These are phyloP conservation scores for Emydoidea blandingii DNA, from an alignment of 2,797 vertebrate genomes.

Conservation along the genomic window DNA sequence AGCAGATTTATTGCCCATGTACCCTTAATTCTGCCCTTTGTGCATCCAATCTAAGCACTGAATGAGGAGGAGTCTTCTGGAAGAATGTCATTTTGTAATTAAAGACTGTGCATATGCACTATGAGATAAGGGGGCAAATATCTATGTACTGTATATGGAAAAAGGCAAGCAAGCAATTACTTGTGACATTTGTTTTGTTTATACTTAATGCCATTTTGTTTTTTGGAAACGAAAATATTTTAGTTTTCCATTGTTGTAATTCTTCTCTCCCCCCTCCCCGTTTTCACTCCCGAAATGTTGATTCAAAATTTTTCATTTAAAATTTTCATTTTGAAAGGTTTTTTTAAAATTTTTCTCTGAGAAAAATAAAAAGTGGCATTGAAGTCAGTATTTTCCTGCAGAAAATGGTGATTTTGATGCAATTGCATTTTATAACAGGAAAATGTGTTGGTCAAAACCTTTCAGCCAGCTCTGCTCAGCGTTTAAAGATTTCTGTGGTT, in stretches of 20 bases:
- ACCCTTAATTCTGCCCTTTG: not conserved
- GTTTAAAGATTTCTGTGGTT: not conserved
- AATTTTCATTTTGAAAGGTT: not conserved
- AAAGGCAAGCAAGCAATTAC: not conserved
- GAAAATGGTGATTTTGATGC: not conserved
- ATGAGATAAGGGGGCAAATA: not conserved
- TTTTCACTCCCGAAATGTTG: conserved; percentile 29
- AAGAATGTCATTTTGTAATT: not conserved
- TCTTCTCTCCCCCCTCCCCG: not conserved
- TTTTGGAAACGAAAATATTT: not conserved
- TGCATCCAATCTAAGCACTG: not conserved
- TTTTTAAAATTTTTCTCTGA: not conserved
- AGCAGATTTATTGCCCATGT: not conserved
- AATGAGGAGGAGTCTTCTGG: not conserved
- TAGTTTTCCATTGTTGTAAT: not conserved
- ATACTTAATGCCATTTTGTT: not conserved
- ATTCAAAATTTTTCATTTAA: conserved; percentile 30
- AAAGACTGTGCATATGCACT: not conserved
- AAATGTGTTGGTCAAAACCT: not conserved
- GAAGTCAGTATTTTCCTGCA: not conserved
- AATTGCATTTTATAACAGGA: conserved; percentile 12
- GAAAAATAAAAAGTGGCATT: not conserved
- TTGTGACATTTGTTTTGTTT: not conserved
- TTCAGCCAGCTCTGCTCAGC: not conserved
- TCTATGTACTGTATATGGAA: not conserved